Conservation (phyloP, 64 coral and sea anemone species). For the Actinia equina region DNA sequence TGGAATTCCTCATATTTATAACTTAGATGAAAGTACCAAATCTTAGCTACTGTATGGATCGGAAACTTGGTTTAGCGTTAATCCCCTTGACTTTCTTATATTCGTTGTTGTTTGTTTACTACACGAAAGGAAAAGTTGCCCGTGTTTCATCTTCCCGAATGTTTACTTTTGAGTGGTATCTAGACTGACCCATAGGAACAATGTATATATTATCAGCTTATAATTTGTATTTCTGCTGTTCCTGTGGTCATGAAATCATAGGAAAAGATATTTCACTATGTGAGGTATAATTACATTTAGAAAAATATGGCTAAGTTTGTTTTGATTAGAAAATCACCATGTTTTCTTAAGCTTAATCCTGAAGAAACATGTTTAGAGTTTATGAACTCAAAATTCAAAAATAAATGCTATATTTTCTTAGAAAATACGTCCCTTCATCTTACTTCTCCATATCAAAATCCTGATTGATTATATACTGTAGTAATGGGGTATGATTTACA, state of each 20-base stretch:
- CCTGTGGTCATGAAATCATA: not conserved
- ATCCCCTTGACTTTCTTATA: not conserved
- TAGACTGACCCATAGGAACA: not conserved
- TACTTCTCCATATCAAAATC: not conserved
- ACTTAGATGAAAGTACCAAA: not conserved
- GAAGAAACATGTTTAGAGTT: not conserved
- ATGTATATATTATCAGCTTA: not conserved
- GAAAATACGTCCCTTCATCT: not conserved
- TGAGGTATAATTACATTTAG: not conserved
- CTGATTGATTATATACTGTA: not conserved
- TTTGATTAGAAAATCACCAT: not conserved
- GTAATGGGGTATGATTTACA: not conserved
- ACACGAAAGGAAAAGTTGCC: not conserved
- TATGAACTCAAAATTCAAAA: not conserved
- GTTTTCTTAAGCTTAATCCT: not conserved
- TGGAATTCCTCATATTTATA: not conserved
- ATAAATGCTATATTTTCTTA: not conserved
- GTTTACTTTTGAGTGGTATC: not conserved
- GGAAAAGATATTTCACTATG: not conserved
- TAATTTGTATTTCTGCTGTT: not conserved
- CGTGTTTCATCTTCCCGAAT: not conserved
- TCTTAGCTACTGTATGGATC: not conserved
- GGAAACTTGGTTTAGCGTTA: not conserved
- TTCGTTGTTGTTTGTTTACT: not conserved
- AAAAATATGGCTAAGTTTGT: not conserved